Base-by-base conservation (phyloP, 2,797 vertebrate genomes). In the Pachyuromys duprasi region DNA sequence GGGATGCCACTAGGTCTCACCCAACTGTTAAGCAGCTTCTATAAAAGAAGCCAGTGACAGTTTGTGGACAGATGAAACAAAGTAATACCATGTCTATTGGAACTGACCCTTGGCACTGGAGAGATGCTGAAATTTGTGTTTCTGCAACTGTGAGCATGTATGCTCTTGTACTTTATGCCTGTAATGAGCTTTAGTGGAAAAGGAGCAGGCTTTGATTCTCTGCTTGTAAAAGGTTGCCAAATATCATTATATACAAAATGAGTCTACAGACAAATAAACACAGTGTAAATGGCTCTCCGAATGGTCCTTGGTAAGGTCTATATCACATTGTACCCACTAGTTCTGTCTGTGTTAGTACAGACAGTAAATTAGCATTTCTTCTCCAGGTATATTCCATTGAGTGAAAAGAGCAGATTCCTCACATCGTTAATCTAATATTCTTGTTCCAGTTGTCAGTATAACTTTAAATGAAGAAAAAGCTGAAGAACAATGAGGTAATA, bases 381-480 rank as follows among this genome's bases (percentile, higher is more conserved):
- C 39, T 53, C 39, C 12, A 53, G 24, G 7, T 70, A 11, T 72
- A n/a, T 53, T 53, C 39, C 28, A 36, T 18, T 53, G 39, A 76
- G 4, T 60, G 69, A 88, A 33, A 60, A 86, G n/a, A 92, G 57
- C 53, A 4, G 39, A 28, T 93, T 81, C 81, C 49, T 79, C 75
- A 76, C 31, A 14, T 62, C 92, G 60, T 7, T 94, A 39, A 84
- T 81, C 9, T 14, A n/a, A 82, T 75, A 95, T 67, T 81, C 22
- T 94, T 95, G 17, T 26, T 93, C 20, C 22, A 65, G 86, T 17
- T 82, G 18, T 80, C 45, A 18, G 42, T n/a, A 80, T 87, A 39
- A 76, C 17, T 75, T 94, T 75, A 82, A 95, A 55, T 79, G 67
- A 91, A 94, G 70, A 45, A 94, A 95, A 57, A 57, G 0, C 87